Base-by-base conservation (phyloP, 2,888 invertebrate genomes). In the Helicoverpa assulta region DNA sequence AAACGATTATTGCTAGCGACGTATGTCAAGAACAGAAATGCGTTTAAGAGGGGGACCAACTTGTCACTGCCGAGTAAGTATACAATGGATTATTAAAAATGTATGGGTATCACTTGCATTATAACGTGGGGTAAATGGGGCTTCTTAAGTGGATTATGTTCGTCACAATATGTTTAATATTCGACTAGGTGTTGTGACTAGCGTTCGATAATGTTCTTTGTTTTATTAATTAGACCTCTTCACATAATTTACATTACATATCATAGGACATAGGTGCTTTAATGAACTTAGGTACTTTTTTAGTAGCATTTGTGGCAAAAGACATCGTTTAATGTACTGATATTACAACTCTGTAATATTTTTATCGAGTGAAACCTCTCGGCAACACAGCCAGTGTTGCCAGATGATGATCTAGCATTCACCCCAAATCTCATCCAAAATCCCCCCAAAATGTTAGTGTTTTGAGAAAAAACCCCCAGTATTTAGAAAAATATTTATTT, bases 1-100 rank as follows among this genome's bases (percentile, higher is more conserved):
- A 78, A 76, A 86, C 82, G 73, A 47, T 74, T 84, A 78, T 86
- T 91, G 92, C 77, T 78, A 61, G 77, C 84, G 93, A 91, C 91
- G 89, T 87, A 85, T 92, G 92, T 92, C 91, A 85, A 71, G 50
- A 76, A 71, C 93, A 92, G 90, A 73, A 83, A 81, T 77, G 60
- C 53, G 60, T 63, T 67, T 76, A 69, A 68, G 70, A 83, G 78
- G 85, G 88, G 87, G 82, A 68, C 68, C 72, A 73, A 73, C 69
- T 56, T 69, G 56, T 70, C 55, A 60, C 63, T 70, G 61, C 21
- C 21, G 16, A 52, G 55, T 26, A 63, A 73, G 58, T 73, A 70
- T 60, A 73, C 73, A 61, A 75, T 76, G 77, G 76, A 19, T 12
- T 72, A 77, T 78, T 77, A 78, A 85, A 81, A 78, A 82, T 85